These are phyloP conservation scores for Tillus elongatus DNA, from an alignment of 2,888 invertebrate species.

Conservation along the genomic window DNA sequence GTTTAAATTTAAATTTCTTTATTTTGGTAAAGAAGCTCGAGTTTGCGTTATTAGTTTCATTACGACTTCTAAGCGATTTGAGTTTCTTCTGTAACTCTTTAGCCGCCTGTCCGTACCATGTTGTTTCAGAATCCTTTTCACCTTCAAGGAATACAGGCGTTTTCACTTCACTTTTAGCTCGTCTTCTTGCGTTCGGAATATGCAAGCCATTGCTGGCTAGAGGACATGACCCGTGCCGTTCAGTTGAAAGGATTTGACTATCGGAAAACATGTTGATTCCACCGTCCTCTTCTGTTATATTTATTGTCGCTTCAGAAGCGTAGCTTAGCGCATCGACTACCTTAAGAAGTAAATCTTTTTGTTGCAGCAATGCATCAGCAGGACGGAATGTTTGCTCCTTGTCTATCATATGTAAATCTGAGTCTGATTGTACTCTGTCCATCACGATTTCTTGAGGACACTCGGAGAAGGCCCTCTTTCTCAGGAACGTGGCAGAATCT, in stretches of 20 bases:
- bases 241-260: conserved; percentile 63
- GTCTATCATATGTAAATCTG: conserved; percentile 69
- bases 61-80: conserved; percentile 21
- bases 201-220: conserved; percentile 42
- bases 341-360: conserved; percentile 65
- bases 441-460: conserved; percentile 41
- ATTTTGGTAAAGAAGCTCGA: conserved; percentile 24
- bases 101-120: conserved; percentile 58
- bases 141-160: conserved; percentile 40
- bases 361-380: conserved; percentile 61
- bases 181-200: conserved; percentile 40
- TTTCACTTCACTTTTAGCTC: conserved; percentile 54
- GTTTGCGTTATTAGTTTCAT: conserved; percentile 20
- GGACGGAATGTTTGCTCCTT: conserved; percentile 63
- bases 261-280: conserved; percentile 65
- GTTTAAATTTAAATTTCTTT: conserved; percentile 17
- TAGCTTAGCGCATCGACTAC: conserved; percentile 70
- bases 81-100: conserved; percentile 40
- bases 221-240: conserved; percentile 49
- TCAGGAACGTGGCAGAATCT: conserved; percentile 28
- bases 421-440: conserved; percentile 63
- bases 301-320: conserved; percentile 30
- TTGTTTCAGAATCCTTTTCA: conserved; percentile 43
- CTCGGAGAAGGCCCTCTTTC: conserved; percentile 56
- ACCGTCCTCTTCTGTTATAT: conserved; percentile 42